These are phyloP conservation scores for Poecile atricapillus DNA, from an alignment of 2,113 vertebrate genomes.

Conservation along the genomic window DNA sequence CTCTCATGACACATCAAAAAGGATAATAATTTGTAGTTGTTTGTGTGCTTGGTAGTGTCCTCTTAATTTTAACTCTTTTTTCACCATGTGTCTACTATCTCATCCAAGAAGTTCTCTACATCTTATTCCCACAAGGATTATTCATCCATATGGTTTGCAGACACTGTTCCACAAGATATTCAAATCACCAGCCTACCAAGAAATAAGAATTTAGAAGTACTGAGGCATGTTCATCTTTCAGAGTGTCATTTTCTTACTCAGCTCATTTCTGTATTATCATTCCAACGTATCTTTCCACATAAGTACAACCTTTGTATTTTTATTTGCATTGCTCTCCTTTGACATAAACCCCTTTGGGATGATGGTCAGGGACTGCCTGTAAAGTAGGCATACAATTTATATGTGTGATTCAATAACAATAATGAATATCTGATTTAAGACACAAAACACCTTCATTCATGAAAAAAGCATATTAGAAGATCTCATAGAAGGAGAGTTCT, in stretches of 20 bases:
- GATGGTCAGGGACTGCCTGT: background rate
- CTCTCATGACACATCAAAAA: background rate
- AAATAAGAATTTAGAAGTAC: background rate
- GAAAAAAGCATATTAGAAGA: background rate
- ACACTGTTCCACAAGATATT: background rate
- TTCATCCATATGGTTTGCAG: background rate
- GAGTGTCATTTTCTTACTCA: background rate
- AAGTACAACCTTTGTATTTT: background rate
- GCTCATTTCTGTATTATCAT: background rate
- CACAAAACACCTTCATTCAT: background rate
- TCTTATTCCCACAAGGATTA: background rate
- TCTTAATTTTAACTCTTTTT: background rate
- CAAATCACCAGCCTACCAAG: background rate
- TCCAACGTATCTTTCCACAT: background rate
- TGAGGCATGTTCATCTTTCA: background rate
- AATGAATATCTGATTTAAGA: background rate
- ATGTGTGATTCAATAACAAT: background rate
- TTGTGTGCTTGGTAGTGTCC: background rate
- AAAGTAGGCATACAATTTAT: background rate
- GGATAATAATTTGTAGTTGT: background rate
- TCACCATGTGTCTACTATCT: background rate
- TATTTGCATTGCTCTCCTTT: background rate
- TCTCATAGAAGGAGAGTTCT: background rate
- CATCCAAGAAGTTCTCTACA: background rate
- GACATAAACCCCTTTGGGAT: background rate